phyloP scores from a whole-genome alignment of 1,140 invertebrate species.

The Drosophila bocqueti region DNA sequence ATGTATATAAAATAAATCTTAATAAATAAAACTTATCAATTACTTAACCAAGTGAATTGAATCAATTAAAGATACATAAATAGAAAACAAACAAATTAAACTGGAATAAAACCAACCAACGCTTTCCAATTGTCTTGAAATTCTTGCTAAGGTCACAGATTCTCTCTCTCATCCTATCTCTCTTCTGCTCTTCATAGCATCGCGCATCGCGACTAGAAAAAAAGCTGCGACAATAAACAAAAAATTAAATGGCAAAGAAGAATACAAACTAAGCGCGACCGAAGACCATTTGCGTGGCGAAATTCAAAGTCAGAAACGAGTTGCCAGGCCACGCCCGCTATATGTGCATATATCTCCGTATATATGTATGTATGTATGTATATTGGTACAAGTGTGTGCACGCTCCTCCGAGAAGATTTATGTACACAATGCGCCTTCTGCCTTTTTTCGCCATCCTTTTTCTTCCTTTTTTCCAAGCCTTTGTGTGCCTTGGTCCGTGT shows the following conservation, averaged over 20 bases:
- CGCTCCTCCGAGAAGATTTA: constrained; percentile 50
- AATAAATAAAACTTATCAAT: not conserved
- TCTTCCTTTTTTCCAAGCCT: constrained; percentile 31
- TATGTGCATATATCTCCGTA: constrained; percentile 19
- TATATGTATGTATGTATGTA: constrained; percentile 5
- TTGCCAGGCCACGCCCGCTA: constrained; percentile 59
- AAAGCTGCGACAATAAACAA: constrained; percentile 61
- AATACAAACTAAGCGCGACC: constrained; percentile 63
- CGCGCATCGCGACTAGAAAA: constrained; percentile 42
- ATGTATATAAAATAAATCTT: not conserved
- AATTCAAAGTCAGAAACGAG: constrained; percentile 72
- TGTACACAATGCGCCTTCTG: constrained; percentile 57
- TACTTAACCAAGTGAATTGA: not conserved
- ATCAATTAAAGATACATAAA: not conserved
- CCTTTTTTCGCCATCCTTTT: constrained; percentile 53
- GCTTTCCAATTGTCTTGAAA: constrained; percentile 36
- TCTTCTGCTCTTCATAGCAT: not conserved
- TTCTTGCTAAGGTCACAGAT: constrained; percentile 69
- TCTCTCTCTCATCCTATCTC: constrained; percentile 1
- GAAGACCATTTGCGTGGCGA: constrained; percentile 69
- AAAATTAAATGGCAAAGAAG: constrained; percentile 52
- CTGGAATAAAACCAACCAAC: not conserved
- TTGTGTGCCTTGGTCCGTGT: constrained; percentile 56
- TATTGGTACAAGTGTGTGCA: constrained; percentile 2
- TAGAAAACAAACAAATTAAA: not conserved